Base-by-base conservation (phyloP, 35 echinoderm and acorn worm species). In the Ptychodera flava region DNA sequence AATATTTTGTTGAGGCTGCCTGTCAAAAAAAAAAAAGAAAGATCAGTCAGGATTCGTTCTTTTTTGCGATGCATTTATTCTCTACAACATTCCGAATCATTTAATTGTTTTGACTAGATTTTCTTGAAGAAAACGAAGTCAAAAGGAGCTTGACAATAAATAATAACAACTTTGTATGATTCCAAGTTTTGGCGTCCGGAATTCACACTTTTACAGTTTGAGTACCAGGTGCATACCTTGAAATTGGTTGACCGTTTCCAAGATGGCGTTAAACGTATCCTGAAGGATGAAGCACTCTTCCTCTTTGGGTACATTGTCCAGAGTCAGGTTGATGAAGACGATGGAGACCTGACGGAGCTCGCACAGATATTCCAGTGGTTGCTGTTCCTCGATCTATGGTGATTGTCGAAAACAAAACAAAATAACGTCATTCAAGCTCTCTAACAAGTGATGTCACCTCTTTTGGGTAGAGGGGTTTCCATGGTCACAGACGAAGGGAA, bases 1-100 rank as follows among this genome's bases (percentile, higher is more conserved):
- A 98, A 94, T 35, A 98, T 98, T 76, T 98, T 98, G 77, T 98
- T 98, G 32, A 94, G 93, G 32, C 93, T 79, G 53, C 95, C 95
- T 98, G 80, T 22, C 82, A 84, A 85, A 78, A 33, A 80, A 82
- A 36, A 91, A 85, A 77, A 88, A 15, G 75, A 77, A 15, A 77
- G 15, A 77, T 77, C n/a, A 15, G n/a, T n/a, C n/a, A n/a, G n/a
- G n/a, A n/a, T n/a, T n/a, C n/a, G n/a, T n/a, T n/a, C n/a, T n/a
- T n/a, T n/a, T n/a, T n/a, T n/a, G n/a, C n/a, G n/a, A n/a, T n/a
- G n/a, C n/a, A n/a, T n/a, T n/a, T n/a, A n/a, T n/a, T n/a, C n/a
- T n/a, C n/a, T n/a, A n/a, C n/a, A n/a, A n/a, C n/a, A n/a, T n/a
- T n/a, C n/a, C n/a, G n/a, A n/a, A n/a, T n/a, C n/a, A n/a, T n/a